Evolutionary conservation across 1,140 invertebrate species (phyloP).

Genomic region (Proales similis): DNA sequence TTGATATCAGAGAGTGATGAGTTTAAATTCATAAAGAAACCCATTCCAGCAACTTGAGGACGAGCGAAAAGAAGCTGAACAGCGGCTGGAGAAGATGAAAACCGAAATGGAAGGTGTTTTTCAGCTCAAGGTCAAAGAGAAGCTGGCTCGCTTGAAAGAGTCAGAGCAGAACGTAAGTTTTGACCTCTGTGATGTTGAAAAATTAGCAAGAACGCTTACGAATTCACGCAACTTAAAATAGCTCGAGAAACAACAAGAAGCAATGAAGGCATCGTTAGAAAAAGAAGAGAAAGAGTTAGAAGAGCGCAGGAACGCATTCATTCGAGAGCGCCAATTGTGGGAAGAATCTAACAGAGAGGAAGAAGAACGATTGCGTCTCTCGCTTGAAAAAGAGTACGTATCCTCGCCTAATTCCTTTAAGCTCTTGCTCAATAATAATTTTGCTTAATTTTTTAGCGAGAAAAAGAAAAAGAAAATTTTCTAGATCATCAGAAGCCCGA

Average conservation of each 20-base stretch:
- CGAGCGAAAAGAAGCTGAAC: slow-evolving; percentile 31
- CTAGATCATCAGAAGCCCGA: no score
- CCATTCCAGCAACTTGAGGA: slow-evolving; percentile 21
- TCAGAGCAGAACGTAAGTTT: slow-evolving; percentile 31
- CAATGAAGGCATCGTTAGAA: slow-evolving; percentile 30
- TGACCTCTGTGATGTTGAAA: background rate
- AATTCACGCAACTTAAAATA: background rate
- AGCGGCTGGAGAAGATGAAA: slow-evolving; percentile 35
- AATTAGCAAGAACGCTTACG: background rate
- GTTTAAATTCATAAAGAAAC: slow-evolving; percentile 1
- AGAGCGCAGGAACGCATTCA: slow-evolving; percentile 10
- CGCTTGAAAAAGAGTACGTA: slow-evolving; percentile 35
- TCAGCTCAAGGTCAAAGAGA: slow-evolving; percentile 37
- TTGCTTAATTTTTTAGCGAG: no score
- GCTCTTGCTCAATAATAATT: no score
- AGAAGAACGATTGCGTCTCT: slow-evolving; percentile 19
- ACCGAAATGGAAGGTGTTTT: slow-evolving; percentile 37
- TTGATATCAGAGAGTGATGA: background rate
- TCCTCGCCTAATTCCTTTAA: no score
- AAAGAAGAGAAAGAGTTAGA: slow-evolving; percentile 38
- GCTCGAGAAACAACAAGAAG: slow-evolving; percentile 36
- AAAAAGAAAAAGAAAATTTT: no score
- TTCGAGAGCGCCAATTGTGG: slow-evolving; percentile 33
- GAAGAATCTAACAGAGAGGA: slow-evolving; percentile 36
- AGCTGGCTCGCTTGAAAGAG: slow-evolving; percentile 29